These are phyloP conservation scores for Progne subis DNA, from an alignment of 2,113 vertebrate species.

Conservation along the genomic window DNA sequence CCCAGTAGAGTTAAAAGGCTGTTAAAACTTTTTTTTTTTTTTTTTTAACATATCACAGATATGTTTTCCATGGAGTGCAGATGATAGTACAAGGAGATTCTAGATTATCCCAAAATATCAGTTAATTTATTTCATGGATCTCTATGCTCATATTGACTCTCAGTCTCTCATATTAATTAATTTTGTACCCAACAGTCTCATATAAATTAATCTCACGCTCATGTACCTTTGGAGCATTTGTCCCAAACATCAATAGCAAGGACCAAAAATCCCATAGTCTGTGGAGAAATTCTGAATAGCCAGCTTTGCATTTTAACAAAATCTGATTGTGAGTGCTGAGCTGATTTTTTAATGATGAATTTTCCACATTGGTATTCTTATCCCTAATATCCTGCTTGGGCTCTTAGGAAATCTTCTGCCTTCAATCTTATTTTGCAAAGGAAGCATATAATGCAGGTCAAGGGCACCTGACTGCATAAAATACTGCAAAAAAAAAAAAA, in stretches of 20 bases:
- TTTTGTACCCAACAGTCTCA: neutral
- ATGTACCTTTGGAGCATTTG: neutral
- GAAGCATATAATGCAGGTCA: neutral
- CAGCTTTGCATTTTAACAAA: neutral
- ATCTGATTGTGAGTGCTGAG: neutral
- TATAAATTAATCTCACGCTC: neutral
- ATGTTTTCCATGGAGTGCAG: neutral
- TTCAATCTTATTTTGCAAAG: neutral
- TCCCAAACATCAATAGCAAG: neutral
- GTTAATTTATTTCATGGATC: neutral
- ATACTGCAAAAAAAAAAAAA: neutral
- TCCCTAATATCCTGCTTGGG: neutral
- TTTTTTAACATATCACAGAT: neutral
- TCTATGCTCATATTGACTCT: neutral
- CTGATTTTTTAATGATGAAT: neutral
- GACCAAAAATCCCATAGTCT: neutral
- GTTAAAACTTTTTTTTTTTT: neutral
- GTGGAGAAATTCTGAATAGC: neutral
- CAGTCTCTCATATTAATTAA: constrained; percentile 19
- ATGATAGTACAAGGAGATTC: neutral
- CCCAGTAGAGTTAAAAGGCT: neutral
- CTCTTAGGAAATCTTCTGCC: neutral
- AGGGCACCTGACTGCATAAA: neutral
- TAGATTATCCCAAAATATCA: neutral
- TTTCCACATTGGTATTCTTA: neutral